Base-by-base conservation (phyloP, 2,888 invertebrate genomes). In the Mythimna albipuncta region DNA sequence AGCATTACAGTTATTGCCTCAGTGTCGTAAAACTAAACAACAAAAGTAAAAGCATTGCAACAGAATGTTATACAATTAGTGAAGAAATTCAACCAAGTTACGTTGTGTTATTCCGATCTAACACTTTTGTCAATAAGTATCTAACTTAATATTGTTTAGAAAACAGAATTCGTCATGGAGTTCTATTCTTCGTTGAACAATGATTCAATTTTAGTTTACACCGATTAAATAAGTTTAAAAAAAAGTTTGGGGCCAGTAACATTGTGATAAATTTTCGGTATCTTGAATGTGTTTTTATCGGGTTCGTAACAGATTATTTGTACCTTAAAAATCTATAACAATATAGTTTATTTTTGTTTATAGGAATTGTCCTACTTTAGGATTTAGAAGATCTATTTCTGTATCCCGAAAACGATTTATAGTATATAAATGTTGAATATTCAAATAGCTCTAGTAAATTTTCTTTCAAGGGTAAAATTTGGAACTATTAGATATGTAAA, bases 11-110 rank as follows among this genome's bases (percentile, higher is more conserved):
- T 84, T 75, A 59, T 79, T 74, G 79, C 74, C 47, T 55, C 63
- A 81, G 81, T 89, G 87, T 90, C 85, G 88, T 88, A 89, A 91
- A 89, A 44, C 61, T 66, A 66, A 80, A 84, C 81, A 85, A 88
- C 82, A 86, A 88, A 88, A 91, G 90, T 89, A 90, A 91, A 90
- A 90, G 87, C 84, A 86, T 87, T 89, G 82, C 83, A 76, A 86
- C 83, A 88, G 88, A 84, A 82, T 64, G 89, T 91, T 92, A 91
- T 91, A 91, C 89, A 92, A 92, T 91, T 91, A 89, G 69, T 91
- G 88, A 85, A 84, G 91, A 88, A 91, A 92, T 84, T 81, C 76
- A 77, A 74, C 77, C 65, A 68, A 64, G 84, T 89, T 89, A 89
- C 87, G 83, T 85, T 83, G 72, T 79, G 68, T 75, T 72, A 68